Evolutionary conservation across 1,140 invertebrate species (phyloP), one percentile per base, ranked within the genome.

Genomic region (Hylaeus anthracinus): DNA sequence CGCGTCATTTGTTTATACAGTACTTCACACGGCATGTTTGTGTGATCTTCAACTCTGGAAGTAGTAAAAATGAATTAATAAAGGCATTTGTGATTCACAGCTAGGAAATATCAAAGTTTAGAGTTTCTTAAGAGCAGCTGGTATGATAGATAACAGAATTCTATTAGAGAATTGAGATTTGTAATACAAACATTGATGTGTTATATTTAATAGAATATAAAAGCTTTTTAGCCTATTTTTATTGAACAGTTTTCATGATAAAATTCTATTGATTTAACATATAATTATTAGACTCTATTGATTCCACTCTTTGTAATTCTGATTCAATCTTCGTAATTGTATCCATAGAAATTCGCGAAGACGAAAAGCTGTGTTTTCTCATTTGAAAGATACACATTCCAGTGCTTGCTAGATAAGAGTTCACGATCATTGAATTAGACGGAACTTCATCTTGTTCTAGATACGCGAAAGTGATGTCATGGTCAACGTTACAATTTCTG

Each of bases 391-490:
- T 45, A n/a, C 5, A n/a, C 63, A 5, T 65, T 65, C 5, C 41
- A 60, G 43, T 45, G 4, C 1, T 65, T 5, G 41, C 1, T 14
- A 45, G 26, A 45, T 4, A n/a, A 14, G 3, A 4, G 39, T 43
- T 65, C 63, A n/a, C 14, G 39, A 43, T 55, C 9, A 60, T 10
- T 69, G n/a, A 55, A 39, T 51, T 43, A 55, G 43, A 10, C 64
- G 6, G n/a, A 58, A 72, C 41, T 37, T 72, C 1, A 56, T 51
- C 58, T 73, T 73, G 39, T 12, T 12, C 48, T 72, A 72, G 51
- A 55, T 53, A 15, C 3, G 39, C 4, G 41, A 26, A 56, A 77
- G 12, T 41, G 41, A 26, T 26, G n/a, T 79, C 60, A 79, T 5
- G 61, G 69, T 79, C 77, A 51, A 12, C 12, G 41, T 48, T 41